A percentile compares a stretch with the other conserved stretches of the same genome.
phyloP scores from a whole-genome alignment of 2,113 vertebrate genomes.

The Hippocampus zosterae region DNA sequence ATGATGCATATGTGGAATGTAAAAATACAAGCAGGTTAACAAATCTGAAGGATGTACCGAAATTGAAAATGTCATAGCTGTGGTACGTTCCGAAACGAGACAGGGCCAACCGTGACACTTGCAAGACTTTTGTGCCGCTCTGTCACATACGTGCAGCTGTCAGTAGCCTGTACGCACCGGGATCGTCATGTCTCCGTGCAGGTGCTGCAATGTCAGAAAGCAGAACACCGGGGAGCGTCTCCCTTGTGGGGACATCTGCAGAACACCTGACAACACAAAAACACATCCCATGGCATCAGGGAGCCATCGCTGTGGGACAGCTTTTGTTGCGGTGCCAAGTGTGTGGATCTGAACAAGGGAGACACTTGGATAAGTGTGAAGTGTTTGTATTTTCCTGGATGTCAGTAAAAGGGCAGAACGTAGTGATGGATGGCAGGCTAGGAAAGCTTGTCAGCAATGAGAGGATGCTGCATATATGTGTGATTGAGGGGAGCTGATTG shows the following conservation, averaged over 20 bases:
- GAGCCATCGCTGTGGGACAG: slow-evolving; percentile 27
- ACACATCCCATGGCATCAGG: slow-evolving; percentile 26
- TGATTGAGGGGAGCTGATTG: slow-evolving; percentile 64
- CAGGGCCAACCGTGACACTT: slow-evolving; percentile 19
- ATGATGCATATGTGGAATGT: slow-evolving; percentile 16
- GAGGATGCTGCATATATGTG: slow-evolving; percentile 33
- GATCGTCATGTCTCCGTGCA: slow-evolving; percentile 38
- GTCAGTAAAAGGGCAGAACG: slow-evolving; percentile 56
- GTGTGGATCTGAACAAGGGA: slow-evolving; percentile 20
- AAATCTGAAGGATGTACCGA: slow-evolving; percentile 8
- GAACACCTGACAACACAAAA: slow-evolving; percentile 48
- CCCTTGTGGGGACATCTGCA: slow-evolving; percentile 37
- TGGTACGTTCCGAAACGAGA: slow-evolving; percentile 4
- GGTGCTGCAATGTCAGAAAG: slow-evolving; percentile 48
- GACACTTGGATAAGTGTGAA: slow-evolving; percentile 31
- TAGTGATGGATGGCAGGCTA: slow-evolving; percentile 60
- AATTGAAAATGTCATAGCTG: slow-evolving; percentile 16
- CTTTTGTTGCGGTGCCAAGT: background rate
- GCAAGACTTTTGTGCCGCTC: slow-evolving; percentile 33
- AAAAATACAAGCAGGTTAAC: background rate
- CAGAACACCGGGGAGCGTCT: slow-evolving; percentile 43
- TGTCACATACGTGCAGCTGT: slow-evolving; percentile 23
- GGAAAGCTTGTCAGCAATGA: slow-evolving; percentile 32
- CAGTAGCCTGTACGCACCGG: slow-evolving; percentile 32
- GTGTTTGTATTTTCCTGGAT: slow-evolving; percentile 60